These are phyloP conservation scores for Fistularia tabacaria DNA, from an alignment of 2,797 vertebrate genomes.

Conservation along the genomic window DNA sequence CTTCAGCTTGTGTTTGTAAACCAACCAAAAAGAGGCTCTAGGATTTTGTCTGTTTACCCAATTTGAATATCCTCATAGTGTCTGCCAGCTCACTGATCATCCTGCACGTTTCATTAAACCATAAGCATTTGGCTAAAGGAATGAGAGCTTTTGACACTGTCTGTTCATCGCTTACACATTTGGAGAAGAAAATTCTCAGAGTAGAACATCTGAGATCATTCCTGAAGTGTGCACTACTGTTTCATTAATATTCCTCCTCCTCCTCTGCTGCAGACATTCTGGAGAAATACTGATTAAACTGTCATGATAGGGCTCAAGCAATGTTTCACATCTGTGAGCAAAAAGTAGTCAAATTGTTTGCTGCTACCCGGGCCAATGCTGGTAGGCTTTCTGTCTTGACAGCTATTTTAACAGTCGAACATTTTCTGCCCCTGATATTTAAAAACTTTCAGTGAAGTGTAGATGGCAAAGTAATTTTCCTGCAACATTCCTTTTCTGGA, in stretches of 20 bases:
- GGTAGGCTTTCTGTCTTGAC: constrained; percentile 18
- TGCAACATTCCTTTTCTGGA: constrained; percentile 13
- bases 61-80: constrained; percentile 2
- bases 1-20: not conserved
- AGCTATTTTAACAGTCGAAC: constrained; percentile 26
- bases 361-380: constrained; percentile 11
- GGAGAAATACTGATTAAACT: not conserved
- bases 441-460: constrained; percentile 17
- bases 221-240: constrained; percentile 4
- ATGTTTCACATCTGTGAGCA: constrained; percentile 12
- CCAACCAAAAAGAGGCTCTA: not conserved
- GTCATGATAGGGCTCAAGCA: constrained; percentile 7
- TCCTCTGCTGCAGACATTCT: not conserved
- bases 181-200: not conserved
- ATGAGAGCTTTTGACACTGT: constrained; percentile 1
- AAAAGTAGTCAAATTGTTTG: constrained; percentile 31
- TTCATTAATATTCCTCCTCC: constrained; percentile 1
- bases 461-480: constrained; percentile 54
- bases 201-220: constrained; percentile 6
- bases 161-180: not conserved
- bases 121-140: constrained; percentile 6
- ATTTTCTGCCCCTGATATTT: constrained; percentile 22
- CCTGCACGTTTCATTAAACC: constrained; percentile 5
- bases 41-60: not conserved
- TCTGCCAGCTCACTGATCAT: not conserved